Evolutionary conservation across 2,888 invertebrate species (phyloP).

Genomic region (Plebejus argus): DNA sequence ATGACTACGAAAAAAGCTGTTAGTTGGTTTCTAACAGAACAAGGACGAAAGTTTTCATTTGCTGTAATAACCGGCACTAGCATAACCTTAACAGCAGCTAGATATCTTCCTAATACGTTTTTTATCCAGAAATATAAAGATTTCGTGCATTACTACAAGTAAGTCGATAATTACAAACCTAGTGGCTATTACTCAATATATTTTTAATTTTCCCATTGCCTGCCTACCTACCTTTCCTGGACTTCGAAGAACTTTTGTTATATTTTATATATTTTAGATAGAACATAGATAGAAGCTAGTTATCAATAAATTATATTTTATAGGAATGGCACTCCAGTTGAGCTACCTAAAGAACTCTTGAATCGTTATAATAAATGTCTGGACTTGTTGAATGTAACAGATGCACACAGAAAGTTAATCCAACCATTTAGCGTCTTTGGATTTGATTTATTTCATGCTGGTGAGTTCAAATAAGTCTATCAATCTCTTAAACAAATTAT

Average conservation of each 20-base stretch:
- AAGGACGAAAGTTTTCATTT: constrained; percentile 77
- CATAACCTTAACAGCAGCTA: constrained; percentile 72
- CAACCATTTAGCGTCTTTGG: constrained; percentile 87
- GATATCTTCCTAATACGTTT: constrained; percentile 83
- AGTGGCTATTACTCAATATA: constrained; percentile 27
- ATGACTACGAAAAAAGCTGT: constrained; percentile 61
- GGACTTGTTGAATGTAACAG: constrained; percentile 79
- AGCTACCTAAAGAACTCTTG: constrained; percentile 73
- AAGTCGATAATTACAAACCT: constrained; percentile 35
- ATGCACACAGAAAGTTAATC: constrained; percentile 71
- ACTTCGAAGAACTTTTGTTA: too few species aligned
- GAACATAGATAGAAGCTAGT: not conserved
- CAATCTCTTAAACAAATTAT: not conserved
- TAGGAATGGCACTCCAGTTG: constrained; percentile 82
- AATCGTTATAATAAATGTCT: constrained; percentile 80
- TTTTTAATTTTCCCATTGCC: too few species aligned
- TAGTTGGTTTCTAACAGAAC: constrained; percentile 79
- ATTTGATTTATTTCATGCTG: constrained; percentile 87
- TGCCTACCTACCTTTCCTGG: too few species aligned
- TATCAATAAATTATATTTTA: constrained; percentile 44
- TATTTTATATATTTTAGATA: too few species aligned
- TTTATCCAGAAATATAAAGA: constrained; percentile 82
- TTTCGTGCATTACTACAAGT: constrained; percentile 84
- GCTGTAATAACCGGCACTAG: constrained; percentile 67
- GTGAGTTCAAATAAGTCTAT: constrained; percentile 55